Evolutionary conservation across 1,140 invertebrate species (phyloP), one percentile per base, ranked within the genome.

Genomic region (Gyrodactylus bullatarudis): DNA sequence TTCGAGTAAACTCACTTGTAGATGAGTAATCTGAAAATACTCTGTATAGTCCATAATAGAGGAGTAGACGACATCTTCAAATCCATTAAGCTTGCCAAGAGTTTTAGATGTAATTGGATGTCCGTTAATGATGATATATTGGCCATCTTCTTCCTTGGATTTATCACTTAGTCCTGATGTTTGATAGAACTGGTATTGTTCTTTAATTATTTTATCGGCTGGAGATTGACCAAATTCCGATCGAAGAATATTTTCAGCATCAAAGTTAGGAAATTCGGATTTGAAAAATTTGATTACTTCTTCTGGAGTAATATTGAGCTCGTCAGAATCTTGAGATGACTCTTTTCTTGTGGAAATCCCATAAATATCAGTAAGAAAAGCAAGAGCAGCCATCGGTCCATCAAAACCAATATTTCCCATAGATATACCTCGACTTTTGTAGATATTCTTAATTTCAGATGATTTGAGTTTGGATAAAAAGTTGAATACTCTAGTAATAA

Each of bases 341-440:
- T 81, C 84, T 81, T 88, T 86, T 16, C 34, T 8, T n/a, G 34
- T n/a, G 8, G 34, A 54, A 54, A 54, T n/a, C n/a, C 34, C 34
- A 54, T 54, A 54, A 16, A 54, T 8, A 81, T 89, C 87, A 20
- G 87, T 87, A 25, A 92, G 83, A 78, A 91, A 92, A 75, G 86
- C 85, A 16, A 91, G 80, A 0, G 87, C 89, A 72, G 86, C 84
- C 0, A 85, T 79, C 77, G 85, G 84, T 20, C n/a, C 19, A 2
- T 20, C 68, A 1, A 69, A 2, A 68, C 16, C 74, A 68, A 73
- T 69, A 75, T 54, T 8, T 8, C 34, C 34, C 34, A 16, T 8
- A 8, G 8, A 16, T 16, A 16, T 54, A 16, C 34, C 34, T 8
- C 34, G 34, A 8, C n/a, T 54, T 16, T 54, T n/a, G 34, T 54